Evolutionary conservation across 2,113 vertebrate species (phyloP).

Genomic region (Podilymbus podiceps): DNA sequence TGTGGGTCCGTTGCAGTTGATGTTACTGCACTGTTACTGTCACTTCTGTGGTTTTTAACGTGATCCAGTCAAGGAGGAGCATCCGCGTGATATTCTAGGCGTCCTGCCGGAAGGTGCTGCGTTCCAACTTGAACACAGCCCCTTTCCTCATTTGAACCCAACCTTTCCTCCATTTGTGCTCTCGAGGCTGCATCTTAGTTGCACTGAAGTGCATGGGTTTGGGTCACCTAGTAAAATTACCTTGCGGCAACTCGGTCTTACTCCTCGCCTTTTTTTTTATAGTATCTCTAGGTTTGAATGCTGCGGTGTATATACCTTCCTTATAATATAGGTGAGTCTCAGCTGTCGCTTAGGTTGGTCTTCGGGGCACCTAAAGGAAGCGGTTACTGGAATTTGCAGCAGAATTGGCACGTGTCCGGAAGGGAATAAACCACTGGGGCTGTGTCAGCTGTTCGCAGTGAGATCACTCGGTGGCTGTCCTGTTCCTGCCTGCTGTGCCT

Average conservation of each 20-base stretch:
- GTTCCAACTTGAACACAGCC: background rate
- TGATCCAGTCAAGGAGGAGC: background rate
- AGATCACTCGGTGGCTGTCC: background rate
- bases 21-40: background rate
- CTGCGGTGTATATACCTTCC: background rate
- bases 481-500: background rate
- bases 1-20: background rate
- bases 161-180: background rate
- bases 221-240: background rate
- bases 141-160: too few relatives aligned
- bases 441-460: background rate
- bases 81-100: background rate
- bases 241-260: background rate
- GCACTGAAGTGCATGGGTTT: background rate
- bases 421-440: background rate
- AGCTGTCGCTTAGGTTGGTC: background rate
- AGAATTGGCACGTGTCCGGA: background rate
- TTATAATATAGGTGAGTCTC: background rate
- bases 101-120: background rate
- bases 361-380: background rate
- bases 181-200: background rate
- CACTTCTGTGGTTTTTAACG: background rate
- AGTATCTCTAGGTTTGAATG: background rate
- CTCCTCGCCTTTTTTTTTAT: background rate
- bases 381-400: background rate